These are phyloP conservation scores for Tholera decimalis DNA, from an alignment of 2,888 invertebrate species.

Conservation along the genomic window DNA sequence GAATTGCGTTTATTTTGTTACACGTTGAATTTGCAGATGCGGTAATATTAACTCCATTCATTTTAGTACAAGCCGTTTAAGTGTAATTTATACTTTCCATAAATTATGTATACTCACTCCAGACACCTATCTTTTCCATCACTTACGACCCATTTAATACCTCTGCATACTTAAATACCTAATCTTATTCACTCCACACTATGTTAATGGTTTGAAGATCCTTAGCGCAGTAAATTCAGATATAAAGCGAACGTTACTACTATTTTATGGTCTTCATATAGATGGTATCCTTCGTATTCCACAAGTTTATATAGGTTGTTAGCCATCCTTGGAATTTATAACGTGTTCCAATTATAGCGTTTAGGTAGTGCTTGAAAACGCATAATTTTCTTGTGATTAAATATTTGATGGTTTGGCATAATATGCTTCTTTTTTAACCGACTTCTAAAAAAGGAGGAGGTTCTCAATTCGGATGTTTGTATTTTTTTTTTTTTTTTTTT, in stretches of 20 bases:
- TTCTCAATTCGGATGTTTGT: no score
- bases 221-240: slow-evolving; percentile 77
- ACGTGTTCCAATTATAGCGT: slow-evolving; percentile 46
- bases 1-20: no score
- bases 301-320: slow-evolving; percentile 73
- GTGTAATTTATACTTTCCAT: no score
- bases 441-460: no score
- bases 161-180: slow-evolving; percentile 46
- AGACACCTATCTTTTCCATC: neutral
- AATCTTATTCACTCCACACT: slow-evolving; percentile 71
- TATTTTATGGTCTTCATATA: slow-evolving; percentile 76
- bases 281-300: slow-evolving; percentile 68
- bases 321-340: slow-evolving; percentile 66
- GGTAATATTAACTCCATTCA: no score
- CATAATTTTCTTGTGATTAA: slow-evolving; percentile 39
- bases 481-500: no score
- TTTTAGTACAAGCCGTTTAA: no score
- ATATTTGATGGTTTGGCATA: neutral
- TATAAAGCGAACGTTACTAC: slow-evolving; percentile 76
- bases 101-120: neutral
- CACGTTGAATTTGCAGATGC: no score
- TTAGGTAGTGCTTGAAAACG: slow-evolving; percentile 11
- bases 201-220: slow-evolving; percentile 76
- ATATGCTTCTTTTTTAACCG: neutral
- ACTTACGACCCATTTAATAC: slow-evolving; percentile 2